Evolutionary conservation across 2,797 vertebrate species (phyloP), one percentile per base, ranked within the genome.

Genomic region (Leptoclinus maculatus): DNA sequence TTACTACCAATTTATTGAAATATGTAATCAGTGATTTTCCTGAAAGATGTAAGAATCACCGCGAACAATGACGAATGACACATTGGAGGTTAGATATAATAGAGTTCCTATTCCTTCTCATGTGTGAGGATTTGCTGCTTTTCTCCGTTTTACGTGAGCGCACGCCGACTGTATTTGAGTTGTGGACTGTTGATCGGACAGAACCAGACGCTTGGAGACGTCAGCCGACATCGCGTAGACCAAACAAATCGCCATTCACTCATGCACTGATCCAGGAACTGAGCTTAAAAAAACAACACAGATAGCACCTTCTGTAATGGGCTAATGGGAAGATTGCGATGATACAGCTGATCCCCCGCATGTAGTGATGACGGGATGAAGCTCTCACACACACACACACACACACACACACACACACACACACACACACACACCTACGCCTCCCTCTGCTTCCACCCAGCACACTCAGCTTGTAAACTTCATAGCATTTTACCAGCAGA

Each of bases 401-500:
- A 43, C 41, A 43, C 4, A 2, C 14, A 17, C 41, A 17, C 41
- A 17, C 41, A 43, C 41, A 43, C 41, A 43, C 14, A 43, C 13
- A 43, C 13, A 41, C 39, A 41, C 39, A 41, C 39, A 41, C 14
- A 43, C 41, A 43, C 41, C 45, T 17, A 9, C 19, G 10, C 21
- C 47, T n/a, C 47, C 21, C 57, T 25, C 41, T 70, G 79, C 58
- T 45, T 71, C n/a, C 7, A 34, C 63, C 23, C 56, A 66, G 27
- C 74, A 68, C 78, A 82, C 83, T 25, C 68, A 43, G 78, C 86
- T 88, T 73, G 85, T 89, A 90, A 91, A 91, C 81, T 80, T 86
- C 81, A 69, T 73, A 86, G 79, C 71, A 23, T 79, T 91, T 86
- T 84, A 87, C 85, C 85, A 85, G 80, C 84, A 74, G 45, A 62